A percentile compares a stretch with the other conserved stretches of the same genome.
These are phyloP conservation scores for Dexiosoma caninum DNA, from an alignment of 2,888 invertebrate species.

Conservation along the genomic window DNA sequence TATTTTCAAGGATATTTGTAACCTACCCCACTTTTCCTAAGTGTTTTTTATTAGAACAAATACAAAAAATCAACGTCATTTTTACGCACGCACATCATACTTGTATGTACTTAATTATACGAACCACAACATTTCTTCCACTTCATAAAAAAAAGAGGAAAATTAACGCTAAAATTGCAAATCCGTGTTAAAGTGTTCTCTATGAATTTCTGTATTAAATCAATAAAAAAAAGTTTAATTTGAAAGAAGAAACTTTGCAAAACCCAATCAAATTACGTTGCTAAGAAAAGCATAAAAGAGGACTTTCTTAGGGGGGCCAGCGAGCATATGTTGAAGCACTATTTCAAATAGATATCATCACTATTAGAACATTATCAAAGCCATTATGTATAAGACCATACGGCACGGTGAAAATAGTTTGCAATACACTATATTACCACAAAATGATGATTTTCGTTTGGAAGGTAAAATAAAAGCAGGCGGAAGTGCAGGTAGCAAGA, in stretches of 20 bases:
- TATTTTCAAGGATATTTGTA: slow-evolving; percentile 60
- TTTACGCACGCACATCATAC: slow-evolving; percentile 28
- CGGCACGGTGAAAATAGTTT: slow-evolving; percentile 86
- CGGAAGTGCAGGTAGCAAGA: slow-evolving; percentile 76
- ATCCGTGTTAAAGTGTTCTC: slow-evolving; percentile 7
- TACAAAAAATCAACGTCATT: slow-evolving; percentile 42
- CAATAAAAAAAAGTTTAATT: slow-evolving; percentile 35
- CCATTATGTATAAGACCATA: slow-evolving; percentile 85
- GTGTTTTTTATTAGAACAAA: slow-evolving; percentile 46
- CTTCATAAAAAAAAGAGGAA: background rate
- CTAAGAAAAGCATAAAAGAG: slow-evolving; percentile 51
- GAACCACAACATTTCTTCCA: background rate
- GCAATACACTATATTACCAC: slow-evolving; percentile 86
- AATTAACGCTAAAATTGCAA: background rate
- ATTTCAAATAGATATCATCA: background rate
- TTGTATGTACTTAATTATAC: background rate
- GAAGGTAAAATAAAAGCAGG: slow-evolving; percentile 81
- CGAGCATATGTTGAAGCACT: slow-evolving; percentile 34
- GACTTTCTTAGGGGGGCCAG: background rate
- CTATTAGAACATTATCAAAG: slow-evolving; percentile 45
- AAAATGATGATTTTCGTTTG: slow-evolving; percentile 83
- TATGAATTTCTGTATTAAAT: slow-evolving; percentile 46
- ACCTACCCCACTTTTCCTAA: slow-evolving; percentile 63
- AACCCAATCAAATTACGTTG: slow-evolving; percentile 22
- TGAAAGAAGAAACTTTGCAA: background rate